A percentile compares a stretch with the other conserved stretches of the same genome.
Conservation (phyloP, 2,797 vertebrate species). For the Bovichtus diacanthus region DNA sequence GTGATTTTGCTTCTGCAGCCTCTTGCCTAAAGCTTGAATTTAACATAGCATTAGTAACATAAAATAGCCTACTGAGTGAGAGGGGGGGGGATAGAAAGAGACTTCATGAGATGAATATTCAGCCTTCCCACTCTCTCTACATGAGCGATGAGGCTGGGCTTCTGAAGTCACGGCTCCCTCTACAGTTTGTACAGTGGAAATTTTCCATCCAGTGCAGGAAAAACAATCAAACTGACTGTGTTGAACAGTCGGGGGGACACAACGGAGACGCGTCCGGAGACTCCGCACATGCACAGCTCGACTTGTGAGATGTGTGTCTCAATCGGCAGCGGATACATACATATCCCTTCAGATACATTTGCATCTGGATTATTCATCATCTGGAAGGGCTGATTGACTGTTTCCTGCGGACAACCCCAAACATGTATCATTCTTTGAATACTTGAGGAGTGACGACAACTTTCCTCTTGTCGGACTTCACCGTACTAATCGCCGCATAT, state of each 20-base stretch:
- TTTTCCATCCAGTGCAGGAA: constrained; percentile 71
- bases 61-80: background rate
- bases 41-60: background rate
- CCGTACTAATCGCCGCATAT: constrained; percentile 11
- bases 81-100: no score
- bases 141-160: constrained; percentile 39
- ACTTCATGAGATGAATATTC: constrained; percentile 13
- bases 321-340: constrained; percentile 6
- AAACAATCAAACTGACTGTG: constrained; percentile 74
- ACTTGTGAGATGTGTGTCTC: constrained; percentile 29
- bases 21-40: background rate
- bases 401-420: constrained; percentile 46
- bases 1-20: background rate
- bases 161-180: constrained; percentile 82
- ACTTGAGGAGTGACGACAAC: constrained; percentile 82
- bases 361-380: constrained; percentile 29
- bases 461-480: constrained; percentile 70
- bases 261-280: constrained; percentile 62
- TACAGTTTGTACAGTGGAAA: constrained; percentile 74
- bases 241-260: constrained; percentile 68
- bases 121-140: constrained; percentile 28
- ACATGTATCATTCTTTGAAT: constrained; percentile 69
- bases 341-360: background rate
- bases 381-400: constrained; percentile 7
- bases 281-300: constrained; percentile 12